Evolutionary conservation across 2,113 vertebrate species (phyloP), one percentile per base, ranked within the genome.

Genomic region (Eleginops maclovinus): DNA sequence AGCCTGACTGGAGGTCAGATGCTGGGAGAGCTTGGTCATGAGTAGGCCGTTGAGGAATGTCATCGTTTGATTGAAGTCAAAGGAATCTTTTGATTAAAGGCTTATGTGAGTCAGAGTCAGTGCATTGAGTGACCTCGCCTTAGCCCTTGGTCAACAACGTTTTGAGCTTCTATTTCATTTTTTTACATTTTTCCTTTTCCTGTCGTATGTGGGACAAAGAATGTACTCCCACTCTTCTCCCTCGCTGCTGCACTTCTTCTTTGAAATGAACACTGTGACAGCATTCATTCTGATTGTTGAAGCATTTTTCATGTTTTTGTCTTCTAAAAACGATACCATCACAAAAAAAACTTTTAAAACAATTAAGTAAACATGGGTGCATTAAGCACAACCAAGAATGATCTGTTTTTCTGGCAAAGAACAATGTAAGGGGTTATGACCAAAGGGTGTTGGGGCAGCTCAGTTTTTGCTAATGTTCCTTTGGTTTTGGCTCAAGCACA

Each of bases 41-140:
- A 90, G 88, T 81, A 12, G 88, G 87, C 67, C 4, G 55, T 4
- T 77, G 67, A 87, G 86, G 88, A 93, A 93, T 89, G 80, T 72
- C 28, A 51, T 16, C 31, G 40, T 83, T 83, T 72, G 80, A 85
- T 78, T 69, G 87, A 87, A 88, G 88, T 82, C 53, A 41, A 47
- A 36, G 68, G 49, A 71, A 62, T 53, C 50, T 41, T 85, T 51
- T 79, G 63, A 89, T 89, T 75, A 86, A 88, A 88, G 75, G 72
- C 72, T 75, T 47, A 75, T 77, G 56, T 84, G 72, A 80, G 31
- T 9, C n/a, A 72, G 44, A 77, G 73, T 68, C 72, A 79, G 61
- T 63, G 72, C 19, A 41, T 67, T 47, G 63, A 80, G 66, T 21
- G 83, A 87, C 79, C 85, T 73, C 16, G n/a, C 58, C 58, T 73